Evolutionary conservation across 2,113 vertebrate species (phyloP).

Genomic region (Rhabdornis inornatus): DNA sequence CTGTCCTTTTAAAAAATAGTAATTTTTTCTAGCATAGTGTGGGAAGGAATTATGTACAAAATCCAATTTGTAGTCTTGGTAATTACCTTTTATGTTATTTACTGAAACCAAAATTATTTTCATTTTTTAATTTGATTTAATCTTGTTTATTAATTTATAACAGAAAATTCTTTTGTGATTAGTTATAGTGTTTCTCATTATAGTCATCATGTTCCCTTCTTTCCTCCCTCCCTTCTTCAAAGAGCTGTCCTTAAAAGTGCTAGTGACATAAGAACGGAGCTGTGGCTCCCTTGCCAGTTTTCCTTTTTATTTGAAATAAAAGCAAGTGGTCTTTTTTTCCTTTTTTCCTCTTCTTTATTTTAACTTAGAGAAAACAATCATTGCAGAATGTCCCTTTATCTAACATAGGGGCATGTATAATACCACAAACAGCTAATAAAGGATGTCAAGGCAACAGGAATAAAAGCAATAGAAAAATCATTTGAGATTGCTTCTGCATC

Average conservation of each 20-base stretch:
- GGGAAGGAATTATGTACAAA: neutral
- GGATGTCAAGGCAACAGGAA: slow-evolving; percentile 11
- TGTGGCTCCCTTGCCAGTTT: neutral
- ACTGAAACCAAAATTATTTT: neutral
- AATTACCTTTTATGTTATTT: neutral
- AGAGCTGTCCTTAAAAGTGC: neutral
- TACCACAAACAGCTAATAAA: neutral
- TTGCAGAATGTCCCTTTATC: neutral
- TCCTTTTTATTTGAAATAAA: neutral
- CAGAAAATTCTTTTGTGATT: neutral
- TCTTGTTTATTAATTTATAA: neutral
- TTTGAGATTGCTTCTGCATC: neutral
- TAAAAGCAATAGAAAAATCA: slow-evolving; percentile 1
- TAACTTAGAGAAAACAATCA: neutral
- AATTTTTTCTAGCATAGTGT: neutral
- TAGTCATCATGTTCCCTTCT: neutral
- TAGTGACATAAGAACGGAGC: neutral
- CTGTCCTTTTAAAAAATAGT: neutral
- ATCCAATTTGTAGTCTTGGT: neutral
- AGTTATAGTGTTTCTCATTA: neutral
- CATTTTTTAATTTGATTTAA: neutral
- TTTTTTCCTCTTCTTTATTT: neutral
- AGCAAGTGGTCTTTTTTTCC: neutral
- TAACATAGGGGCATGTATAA: neutral
- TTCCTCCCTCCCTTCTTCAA: neutral